Conservation (phyloP, 2,888 invertebrate genomes). For the Tetragonisca angustula region DNA sequence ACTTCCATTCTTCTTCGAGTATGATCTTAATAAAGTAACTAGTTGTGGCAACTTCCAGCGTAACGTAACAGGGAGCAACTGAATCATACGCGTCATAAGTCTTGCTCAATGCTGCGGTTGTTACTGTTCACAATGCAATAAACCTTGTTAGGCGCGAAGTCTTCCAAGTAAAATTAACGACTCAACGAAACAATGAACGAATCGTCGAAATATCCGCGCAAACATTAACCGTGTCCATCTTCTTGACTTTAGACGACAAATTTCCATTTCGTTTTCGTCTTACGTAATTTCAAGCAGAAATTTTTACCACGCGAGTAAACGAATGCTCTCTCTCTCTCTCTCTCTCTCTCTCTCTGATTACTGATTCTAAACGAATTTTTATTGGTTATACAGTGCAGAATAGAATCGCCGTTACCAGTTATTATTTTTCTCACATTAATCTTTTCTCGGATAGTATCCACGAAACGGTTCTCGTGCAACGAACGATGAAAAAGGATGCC, state of each 20-base stretch:
- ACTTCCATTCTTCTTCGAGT: slow-evolving; percentile 46
- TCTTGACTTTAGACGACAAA: background rate
- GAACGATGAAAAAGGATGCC: background rate
- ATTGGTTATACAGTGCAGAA: background rate
- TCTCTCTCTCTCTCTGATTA: background rate
- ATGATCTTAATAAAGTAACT: slow-evolving; percentile 57
- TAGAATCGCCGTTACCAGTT: background rate
- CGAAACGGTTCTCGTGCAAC: background rate
- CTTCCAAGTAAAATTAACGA: slow-evolving; percentile 9
- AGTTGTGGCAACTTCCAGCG: slow-evolving; percentile 60
- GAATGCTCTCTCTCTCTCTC: no score
- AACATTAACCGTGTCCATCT: background rate
- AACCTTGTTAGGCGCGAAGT: slow-evolving; percentile 10
- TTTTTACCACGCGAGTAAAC: background rate
- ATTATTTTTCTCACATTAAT: background rate
- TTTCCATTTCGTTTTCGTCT: background rate
- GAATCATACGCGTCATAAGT: slow-evolving; percentile 50
- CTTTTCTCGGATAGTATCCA: no score
- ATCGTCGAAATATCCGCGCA: background rate
- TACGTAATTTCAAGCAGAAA: background rate
- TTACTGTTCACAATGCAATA: slow-evolving; percentile 7
- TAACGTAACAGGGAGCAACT: slow-evolving; percentile 45
- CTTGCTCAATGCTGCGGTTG: slow-evolving; percentile 33
- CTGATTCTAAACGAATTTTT: background rate
- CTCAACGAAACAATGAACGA: slow-evolving; percentile 21